Evolutionary conservation across 2,888 invertebrate genomes (phyloP), one percentile per base, ranked within the genome.

Genomic region (Drosophila cognata): DNA sequence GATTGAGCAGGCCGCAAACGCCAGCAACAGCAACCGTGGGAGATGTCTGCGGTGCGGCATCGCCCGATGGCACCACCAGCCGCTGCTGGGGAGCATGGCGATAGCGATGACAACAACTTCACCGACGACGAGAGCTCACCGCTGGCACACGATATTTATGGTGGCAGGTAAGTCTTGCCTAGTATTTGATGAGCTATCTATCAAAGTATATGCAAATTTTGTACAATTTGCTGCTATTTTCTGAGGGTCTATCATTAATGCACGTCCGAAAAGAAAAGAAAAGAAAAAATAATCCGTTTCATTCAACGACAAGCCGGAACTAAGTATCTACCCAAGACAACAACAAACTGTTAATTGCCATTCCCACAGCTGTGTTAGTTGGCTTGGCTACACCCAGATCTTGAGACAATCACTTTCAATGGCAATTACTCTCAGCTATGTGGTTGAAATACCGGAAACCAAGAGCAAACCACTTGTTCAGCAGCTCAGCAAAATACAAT

Each of bases 81-180:
- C 95, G 90, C 86, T 60, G 90, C 84, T 57, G 85, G 78, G 28
- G 85, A 86, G 59, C 84, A 82, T 57, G 91, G 92, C 82, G 95
- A 94, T 82, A 96, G 96, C 93, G 96, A 96, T 93, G 94, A 96
- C 88, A 97, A 97, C 93, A 96, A 97, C 93, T 95, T 95, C 92
- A 96, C 97, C 46, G 97, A 97, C 93, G 98, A 98, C 91, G 97
- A 98, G 94, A 96, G 96, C 90, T 95, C 97, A 78, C 98, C 98
- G 77, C 95, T 97, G 91, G 96, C 96, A 78, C 96, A 97, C 91
- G 97, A 97, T 91, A 97, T 97, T 91, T 98, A 98, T 92, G 97
- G 97, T 80, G 98, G 97, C 94, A 97, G 98, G 98, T 98, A 94
- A 94, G 94, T 77, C 31, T 35, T 50, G 50, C 10, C 28, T 25